Base-by-base conservation (phyloP, 2,113 vertebrate genomes). In the Neotoma lepida region DNA sequence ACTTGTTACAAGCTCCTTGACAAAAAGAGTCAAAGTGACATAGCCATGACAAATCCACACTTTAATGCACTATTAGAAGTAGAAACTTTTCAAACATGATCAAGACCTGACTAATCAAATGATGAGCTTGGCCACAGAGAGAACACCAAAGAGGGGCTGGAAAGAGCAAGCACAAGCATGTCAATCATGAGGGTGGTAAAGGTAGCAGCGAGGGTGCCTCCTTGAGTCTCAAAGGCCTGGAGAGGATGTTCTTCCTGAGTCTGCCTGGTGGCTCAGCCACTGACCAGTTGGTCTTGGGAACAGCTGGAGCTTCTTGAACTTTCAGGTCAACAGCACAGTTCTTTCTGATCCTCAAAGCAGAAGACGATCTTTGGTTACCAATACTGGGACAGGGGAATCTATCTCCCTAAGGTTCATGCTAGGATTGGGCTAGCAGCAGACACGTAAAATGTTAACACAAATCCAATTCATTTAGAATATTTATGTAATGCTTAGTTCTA, bases 401-500 rank as follows among this genome's bases (percentile, higher is more conserved):
- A 64, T 54, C 15, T 87, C 12, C 63, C 49, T 73, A 49, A 68
- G n/a, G 80, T 26, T 63, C 46, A 51, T n/a, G 54, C 76, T 78
- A 58, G 56, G 66, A 68, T 30, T 22, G 46, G 1, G 17, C 24
- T 56, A 88, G 68, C 49, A 44, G 84, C 39, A 77, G 13, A 46
- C 44, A 28, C 5, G 68, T 17, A 71, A 66, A 90, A 68, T 54
- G 30, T 4, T 66, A 86, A 9, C 28, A 28, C 8, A 93, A 73
- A 88, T 61, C 33, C 35, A 49, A 41, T 73, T n/a, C 15, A 30
- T 71, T 76, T 61, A 51, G 13, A 90, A 58, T 44, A 80, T 82
- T 85, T 63, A 64, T 41, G 30, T 58, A 76, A 70, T 76, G 39
- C 90, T 76, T 66, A 63, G 71, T 28, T 94, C 77, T 61, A 35